A percentile compares a stretch with the other conserved stretches of the same genome.
Conservation (phyloP, 2,113 vertebrate species). For the Dicaeum eximium region DNA sequence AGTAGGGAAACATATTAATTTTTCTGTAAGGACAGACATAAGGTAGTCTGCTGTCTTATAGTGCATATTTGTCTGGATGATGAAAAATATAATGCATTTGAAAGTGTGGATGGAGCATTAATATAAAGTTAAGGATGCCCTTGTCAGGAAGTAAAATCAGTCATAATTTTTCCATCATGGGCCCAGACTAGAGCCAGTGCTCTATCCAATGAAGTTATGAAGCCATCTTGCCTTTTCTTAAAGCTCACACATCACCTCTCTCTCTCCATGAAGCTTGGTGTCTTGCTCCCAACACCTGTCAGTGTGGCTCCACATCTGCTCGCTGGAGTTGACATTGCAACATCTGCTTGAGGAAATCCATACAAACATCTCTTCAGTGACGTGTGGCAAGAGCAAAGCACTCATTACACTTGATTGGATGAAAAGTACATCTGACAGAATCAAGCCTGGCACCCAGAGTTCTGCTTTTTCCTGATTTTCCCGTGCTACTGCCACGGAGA, state of each 20-base stretch:
- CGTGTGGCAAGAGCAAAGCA: neutral
- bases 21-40: neutral
- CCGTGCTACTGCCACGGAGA: neutral
- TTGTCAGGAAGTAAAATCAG: neutral
- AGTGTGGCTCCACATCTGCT: neutral
- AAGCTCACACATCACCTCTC: neutral
- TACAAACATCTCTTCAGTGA: neutral
- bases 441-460: neutral
- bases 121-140: neutral
- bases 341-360: neutral
- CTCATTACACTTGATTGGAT: neutral
- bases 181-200: neutral
- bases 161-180: neutral
- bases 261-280: neutral
- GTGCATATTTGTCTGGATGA: neutral
- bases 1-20: neutral
- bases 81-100: neutral
- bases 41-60: neutral
- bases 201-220: neutral
- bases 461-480: neutral
- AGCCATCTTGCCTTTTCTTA: neutral
- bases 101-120: neutral
- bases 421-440: neutral
- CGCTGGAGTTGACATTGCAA: neutral
- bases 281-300: neutral